Conservation (phyloP, 1,140 invertebrate genomes). For the Oncopodura yosiiana region DNA sequence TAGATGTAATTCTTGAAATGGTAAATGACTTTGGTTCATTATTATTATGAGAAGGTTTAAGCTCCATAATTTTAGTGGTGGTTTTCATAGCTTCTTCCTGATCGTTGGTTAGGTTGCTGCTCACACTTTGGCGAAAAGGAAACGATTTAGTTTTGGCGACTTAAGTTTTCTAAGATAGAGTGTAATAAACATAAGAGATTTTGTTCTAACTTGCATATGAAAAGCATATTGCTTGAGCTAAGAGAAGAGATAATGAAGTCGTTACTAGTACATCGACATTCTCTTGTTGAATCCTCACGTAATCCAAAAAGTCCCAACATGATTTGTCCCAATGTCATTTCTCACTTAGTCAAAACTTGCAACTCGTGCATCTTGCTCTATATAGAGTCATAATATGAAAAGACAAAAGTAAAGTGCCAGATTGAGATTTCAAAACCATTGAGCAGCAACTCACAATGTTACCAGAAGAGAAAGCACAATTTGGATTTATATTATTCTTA, state of each 20-base stretch:
- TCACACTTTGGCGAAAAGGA: background rate
- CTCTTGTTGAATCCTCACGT: constrained; percentile 12
- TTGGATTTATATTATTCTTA: no score
- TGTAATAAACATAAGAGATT: no score
- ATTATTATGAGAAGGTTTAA: constrained; percentile 20
- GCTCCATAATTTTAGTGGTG: constrained; percentile 13
- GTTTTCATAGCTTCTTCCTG: background rate
- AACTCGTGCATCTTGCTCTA: no score
- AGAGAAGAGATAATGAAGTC: constrained; percentile 25
- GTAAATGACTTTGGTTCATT: constrained; percentile 17
- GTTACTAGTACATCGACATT: constrained; percentile 20
- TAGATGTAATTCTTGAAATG: no score
- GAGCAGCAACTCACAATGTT: no score
- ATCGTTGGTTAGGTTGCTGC: background rate
- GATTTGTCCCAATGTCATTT: constrained; percentile 9
- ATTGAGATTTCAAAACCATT: no score
- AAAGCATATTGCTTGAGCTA: no score
- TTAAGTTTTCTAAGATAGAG: background rate
- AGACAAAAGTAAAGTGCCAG: no score
- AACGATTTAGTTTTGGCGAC: background rate
- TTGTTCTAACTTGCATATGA: no score
- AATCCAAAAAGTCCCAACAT: constrained; percentile 8
- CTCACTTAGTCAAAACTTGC: background rate
- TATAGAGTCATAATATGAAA: no score
- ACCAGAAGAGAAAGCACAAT: no score